Percentiles rank a stretch among this genome's conserved stretches.
These are phyloP conservation scores for Arctia plantaginis DNA, from an alignment of 2,888 invertebrate species.

Conservation along the genomic window DNA sequence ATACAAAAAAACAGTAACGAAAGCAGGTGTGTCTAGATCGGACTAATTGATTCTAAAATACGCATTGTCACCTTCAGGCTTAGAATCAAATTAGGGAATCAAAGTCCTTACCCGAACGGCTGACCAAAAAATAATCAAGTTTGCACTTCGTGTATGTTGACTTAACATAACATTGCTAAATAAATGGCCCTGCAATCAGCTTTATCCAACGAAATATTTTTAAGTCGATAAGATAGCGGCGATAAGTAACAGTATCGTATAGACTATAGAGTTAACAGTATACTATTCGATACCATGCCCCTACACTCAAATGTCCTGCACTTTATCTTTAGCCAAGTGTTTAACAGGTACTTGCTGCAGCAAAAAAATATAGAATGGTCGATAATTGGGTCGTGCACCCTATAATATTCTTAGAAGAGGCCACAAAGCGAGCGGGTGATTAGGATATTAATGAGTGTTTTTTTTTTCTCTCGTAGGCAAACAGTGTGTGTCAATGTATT, in stretches of 20 bases:
- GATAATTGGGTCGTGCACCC: slow-evolving; percentile 36
- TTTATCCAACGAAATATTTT: slow-evolving; percentile 60
- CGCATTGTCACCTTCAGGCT: background rate
- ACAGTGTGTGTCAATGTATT: slow-evolving; percentile 14
- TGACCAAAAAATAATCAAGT: background rate
- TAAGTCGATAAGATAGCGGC: slow-evolving; percentile 67
- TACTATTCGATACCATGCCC: slow-evolving; percentile 55
- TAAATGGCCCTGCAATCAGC: slow-evolving; percentile 23
- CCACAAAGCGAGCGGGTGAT: slow-evolving; percentile 18
- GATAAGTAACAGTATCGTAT: slow-evolving; percentile 55
- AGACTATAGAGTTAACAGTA: slow-evolving; percentile 30
- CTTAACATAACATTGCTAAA: slow-evolving; percentile 1
- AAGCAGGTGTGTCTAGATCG: background rate
- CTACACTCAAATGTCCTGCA: slow-evolving; percentile 72
- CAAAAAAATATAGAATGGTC: slow-evolving; percentile 28
- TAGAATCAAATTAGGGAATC: background rate
- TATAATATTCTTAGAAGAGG: slow-evolving; percentile 19
- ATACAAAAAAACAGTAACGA: background rate
- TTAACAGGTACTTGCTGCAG: slow-evolving; percentile 66
- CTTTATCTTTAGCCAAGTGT: slow-evolving; percentile 68
- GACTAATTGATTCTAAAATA: background rate
- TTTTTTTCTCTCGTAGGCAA: background rate
- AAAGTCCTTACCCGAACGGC: background rate
- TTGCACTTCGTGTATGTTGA: slow-evolving; percentile 3
- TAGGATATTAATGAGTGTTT: slow-evolving; percentile 4